Conservation (phyloP, 2,113 vertebrate genomes). For the Gnathonemus longibarbis region DNA sequence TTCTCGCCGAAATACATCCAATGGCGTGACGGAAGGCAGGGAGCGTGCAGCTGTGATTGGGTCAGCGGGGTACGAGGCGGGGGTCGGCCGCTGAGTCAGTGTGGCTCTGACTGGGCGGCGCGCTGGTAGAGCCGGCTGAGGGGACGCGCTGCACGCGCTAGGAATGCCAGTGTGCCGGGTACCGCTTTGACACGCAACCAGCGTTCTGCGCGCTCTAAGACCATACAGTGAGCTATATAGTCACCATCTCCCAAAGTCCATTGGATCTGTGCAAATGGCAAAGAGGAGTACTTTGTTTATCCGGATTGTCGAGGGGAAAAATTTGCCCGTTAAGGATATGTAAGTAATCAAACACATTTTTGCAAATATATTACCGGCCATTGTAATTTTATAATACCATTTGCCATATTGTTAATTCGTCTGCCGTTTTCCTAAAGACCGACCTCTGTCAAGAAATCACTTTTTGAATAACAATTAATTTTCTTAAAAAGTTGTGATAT, state of each 20-base stretch:
- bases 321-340: conserved; percentile 72
- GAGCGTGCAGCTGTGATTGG: background rate
- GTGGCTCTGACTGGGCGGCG: background rate
- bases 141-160: background rate
- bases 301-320: conserved; percentile 68
- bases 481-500: background rate
- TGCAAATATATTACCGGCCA: background rate
- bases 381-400: background rate
- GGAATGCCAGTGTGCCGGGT: background rate
- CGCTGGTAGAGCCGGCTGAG: background rate
- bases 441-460: background rate
- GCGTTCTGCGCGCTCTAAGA: background rate
- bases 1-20: background rate
- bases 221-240: background rate
- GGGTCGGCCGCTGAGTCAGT: background rate
- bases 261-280: conserved; percentile 47
- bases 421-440: background rate
- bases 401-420: background rate
- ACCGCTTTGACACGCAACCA: background rate
- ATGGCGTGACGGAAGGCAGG: background rate
- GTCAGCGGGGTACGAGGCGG: background rate
- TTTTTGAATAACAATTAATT: background rate
- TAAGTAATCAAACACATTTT: conserved; percentile 38
- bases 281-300: conserved; percentile 62
- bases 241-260: background rate